A percentile compares a stretch with the other conserved stretches of the same genome.
Evolutionary conservation across 1,140 invertebrate genomes (phyloP).

Genomic region (Heliconius nattereri): DNA sequence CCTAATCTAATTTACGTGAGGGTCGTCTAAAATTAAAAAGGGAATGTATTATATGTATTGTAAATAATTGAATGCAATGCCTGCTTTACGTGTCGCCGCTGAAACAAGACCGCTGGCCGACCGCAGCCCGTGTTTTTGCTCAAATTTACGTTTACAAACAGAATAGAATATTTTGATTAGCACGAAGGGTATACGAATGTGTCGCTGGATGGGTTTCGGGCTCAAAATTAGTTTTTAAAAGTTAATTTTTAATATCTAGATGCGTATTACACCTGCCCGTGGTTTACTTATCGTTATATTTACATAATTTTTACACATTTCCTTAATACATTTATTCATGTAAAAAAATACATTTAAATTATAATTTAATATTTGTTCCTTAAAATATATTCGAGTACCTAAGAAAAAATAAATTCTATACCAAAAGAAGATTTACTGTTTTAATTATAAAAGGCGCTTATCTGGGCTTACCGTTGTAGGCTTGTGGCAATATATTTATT

Average conservation of each 20-base stretch:
- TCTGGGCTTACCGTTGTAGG: slow-evolving; percentile 19
- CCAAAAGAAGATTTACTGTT: slow-evolving; percentile 13
- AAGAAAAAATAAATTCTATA: background rate
- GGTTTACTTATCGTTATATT: background rate
- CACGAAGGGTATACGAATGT: slow-evolving; percentile 54
- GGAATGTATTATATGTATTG: slow-evolving; percentile 72
- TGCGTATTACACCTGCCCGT: background rate
- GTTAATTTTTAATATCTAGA: background rate
- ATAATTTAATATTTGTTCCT: background rate
- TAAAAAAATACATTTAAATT: slow-evolving; percentile 20
- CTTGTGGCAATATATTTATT: slow-evolving; percentile 17
- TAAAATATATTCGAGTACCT: background rate
- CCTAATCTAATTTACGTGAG: slow-evolving; percentile 9
- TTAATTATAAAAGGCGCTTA: slow-evolving; percentile 18
- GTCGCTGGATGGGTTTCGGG: slow-evolving; percentile 35
- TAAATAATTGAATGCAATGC: slow-evolving; percentile 73
- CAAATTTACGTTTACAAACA: slow-evolving; percentile 61
- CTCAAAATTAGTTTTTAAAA: slow-evolving; percentile 46
- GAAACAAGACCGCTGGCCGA: slow-evolving; percentile 44
- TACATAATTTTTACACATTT: slow-evolving; percentile 14
- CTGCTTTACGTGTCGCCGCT: slow-evolving; percentile 41
- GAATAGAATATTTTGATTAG: slow-evolving; percentile 74
- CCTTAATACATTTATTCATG: background rate
- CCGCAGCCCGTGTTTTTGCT: slow-evolving; percentile 63
- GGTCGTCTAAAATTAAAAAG: slow-evolving; percentile 65